These are phyloP conservation scores for Chironomus tepperi DNA, from an alignment of 1,140 invertebrate species.

Conservation along the genomic window DNA sequence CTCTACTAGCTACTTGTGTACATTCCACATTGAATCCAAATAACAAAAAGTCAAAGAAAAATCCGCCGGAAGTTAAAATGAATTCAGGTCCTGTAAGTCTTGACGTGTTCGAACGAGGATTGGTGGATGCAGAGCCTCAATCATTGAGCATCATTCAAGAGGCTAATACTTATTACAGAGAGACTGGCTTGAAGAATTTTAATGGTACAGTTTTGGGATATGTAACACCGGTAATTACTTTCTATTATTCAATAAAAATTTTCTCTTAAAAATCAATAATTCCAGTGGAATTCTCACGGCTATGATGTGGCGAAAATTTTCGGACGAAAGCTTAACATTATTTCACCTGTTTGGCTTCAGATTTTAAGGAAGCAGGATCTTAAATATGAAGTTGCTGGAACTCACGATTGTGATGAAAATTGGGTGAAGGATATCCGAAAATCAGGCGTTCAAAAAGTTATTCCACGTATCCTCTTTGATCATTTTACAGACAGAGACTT, in stretches of 20 bases:
- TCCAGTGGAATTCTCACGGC: conserved; percentile 89
- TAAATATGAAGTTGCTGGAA: conserved; percentile 55
- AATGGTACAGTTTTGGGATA: conserved; percentile 70
- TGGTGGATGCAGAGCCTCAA: background rate
- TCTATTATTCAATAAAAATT: conserved; percentile 26
- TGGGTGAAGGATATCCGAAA: conserved; percentile 66
- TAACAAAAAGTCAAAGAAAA: background rate
- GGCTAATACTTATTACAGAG: conserved; percentile 50
- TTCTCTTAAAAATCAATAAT: conserved; percentile 25
- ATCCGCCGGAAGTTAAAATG: background rate
- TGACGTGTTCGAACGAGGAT: background rate
- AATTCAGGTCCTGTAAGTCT: background rate
- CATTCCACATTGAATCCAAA: background rate
- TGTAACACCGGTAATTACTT: conserved; percentile 71
- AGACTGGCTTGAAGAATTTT: conserved; percentile 56
- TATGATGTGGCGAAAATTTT: conserved; percentile 89
- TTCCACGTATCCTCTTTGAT: conserved; percentile 81
- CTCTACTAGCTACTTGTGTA: no score
- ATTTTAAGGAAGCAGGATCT: conserved; percentile 51
- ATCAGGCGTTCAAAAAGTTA: conserved; percentile 48
- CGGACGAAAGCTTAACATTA: conserved; percentile 77
- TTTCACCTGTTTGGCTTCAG: conserved; percentile 94
- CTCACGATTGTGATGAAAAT: conserved; percentile 72
- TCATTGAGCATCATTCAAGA: background rate
- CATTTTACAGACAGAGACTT: conserved; percentile 66